Conservation (phyloP, 2,888 invertebrate species). For the Phengaris arion region DNA sequence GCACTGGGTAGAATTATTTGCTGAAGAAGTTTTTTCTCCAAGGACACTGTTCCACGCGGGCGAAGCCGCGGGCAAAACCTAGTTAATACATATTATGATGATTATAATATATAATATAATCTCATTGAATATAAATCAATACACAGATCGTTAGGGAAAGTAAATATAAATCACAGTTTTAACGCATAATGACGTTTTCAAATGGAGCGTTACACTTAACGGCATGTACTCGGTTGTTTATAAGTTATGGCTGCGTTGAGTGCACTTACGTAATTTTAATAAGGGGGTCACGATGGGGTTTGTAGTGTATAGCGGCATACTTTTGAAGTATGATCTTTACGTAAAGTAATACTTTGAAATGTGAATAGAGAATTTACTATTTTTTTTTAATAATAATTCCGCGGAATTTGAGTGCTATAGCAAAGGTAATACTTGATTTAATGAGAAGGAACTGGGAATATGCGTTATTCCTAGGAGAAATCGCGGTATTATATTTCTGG, state of each 20-base stretch:
- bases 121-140: neutral
- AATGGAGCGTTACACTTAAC: conserved; percentile 7
- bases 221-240: neutral
- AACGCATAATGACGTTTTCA: neutral
- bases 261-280: neutral
- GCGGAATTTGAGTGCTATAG: no score
- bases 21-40: no score
- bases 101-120: no score
- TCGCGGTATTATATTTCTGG: neutral
- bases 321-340: neutral
- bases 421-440: no score
- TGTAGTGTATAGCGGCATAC: neutral
- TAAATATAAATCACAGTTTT: conserved; percentile 9
- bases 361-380: neutral
- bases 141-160: neutral
- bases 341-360: neutral
- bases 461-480: neutral
- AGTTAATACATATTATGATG: no score
- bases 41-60: no score
- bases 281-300: neutral
- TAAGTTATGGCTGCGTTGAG: neutral
- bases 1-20: no score
- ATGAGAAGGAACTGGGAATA: neutral
- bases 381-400: no score
- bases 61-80: no score